phyloP scores from a whole-genome alignment of 1,140 invertebrate genomes.

The Asobara japonica region DNA sequence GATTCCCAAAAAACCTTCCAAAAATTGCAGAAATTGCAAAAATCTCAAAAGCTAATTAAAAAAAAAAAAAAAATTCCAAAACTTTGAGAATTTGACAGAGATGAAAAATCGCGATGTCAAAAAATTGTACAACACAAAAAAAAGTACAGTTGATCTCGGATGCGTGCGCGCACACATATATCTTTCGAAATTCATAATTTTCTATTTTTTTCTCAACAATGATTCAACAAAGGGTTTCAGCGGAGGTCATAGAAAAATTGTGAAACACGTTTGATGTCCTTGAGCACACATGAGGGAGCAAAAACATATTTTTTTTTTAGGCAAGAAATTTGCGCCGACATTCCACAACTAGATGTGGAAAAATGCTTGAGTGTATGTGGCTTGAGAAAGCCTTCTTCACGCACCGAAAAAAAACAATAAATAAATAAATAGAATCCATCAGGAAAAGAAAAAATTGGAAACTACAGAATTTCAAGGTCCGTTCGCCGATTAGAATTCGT shows the following conservation, averaged over 20 bases:
- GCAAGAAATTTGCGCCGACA: background rate
- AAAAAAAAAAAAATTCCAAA: too few relatives aligned
- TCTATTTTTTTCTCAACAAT: background rate
- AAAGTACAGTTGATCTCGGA: too few relatives aligned
- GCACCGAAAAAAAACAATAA: too few relatives aligned
- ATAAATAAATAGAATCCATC: too few relatives aligned
- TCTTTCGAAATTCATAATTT: too few relatives aligned
- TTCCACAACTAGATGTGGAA: background rate
- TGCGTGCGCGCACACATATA: too few relatives aligned
- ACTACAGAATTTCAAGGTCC: slow-evolving; percentile 19
- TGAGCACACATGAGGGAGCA: background rate
- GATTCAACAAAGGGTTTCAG: background rate
- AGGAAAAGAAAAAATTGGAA: slow-evolving; percentile 23
- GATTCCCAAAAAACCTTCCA: too few relatives aligned
- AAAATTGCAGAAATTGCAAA: too few relatives aligned
- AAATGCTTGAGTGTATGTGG: background rate
- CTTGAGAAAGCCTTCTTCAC: background rate
- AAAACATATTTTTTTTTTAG: slow-evolving; percentile 1
- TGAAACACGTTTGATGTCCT: slow-evolving; percentile 8
- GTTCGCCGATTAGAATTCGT: slow-evolving; percentile 24
- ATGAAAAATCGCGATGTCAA: too few relatives aligned
- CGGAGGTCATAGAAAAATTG: slow-evolving; percentile 11
- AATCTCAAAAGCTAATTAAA: too few relatives aligned
- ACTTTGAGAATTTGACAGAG: too few relatives aligned
- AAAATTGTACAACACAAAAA: too few relatives aligned